Base-by-base conservation (phyloP, 2,888 invertebrate species). In the Eupeodes luniger region DNA sequence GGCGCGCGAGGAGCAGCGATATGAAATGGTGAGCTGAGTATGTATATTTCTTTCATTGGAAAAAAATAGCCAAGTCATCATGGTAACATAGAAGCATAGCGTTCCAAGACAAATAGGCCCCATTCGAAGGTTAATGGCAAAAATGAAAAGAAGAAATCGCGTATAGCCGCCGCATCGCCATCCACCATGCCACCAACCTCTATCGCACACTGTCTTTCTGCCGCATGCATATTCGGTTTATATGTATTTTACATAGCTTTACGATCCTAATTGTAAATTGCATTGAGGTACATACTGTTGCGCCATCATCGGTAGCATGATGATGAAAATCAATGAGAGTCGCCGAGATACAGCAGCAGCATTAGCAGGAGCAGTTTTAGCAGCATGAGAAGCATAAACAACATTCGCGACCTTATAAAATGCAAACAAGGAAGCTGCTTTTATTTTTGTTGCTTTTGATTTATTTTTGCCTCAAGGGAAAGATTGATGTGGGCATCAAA, bases 241-340 rank as follows among this genome's bases (percentile, higher is more conserved):
- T 40, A 7, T 27, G 7, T 47, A 27, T 27, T 4, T 12, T 57
- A 76, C 84, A 81, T 74, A 80, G 72, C 40, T 76, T 64, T 70
- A 76, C 80, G 87, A 74, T 84, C 84, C 84, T 87, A 87, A 87
- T 87, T 87, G 87, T 87, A 84, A 87, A 87, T 87, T 87, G 80
- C 78, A 47, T 59, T 4, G 72, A 59, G 47, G 72, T 83, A 72
- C 67, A 78, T 64, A 69, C 44, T 47, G 59, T 67, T 36, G 19
- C 27, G 14, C 27, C 47, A 49, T 62, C 47, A 49, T 62, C 86
- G 14, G 64, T 53, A 75, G 75, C 79, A 87, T 62, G 75, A 83
- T 87, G 86, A 87, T 76, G 83, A 62, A 87, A 87, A 87, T 83
- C 86, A 87, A 72, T 87, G 79, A 76, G 66, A 79, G 64, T 62